A percentile compares a stretch with the other conserved stretches of the same genome.
Conservation (phyloP, 2,113 vertebrate genomes). For the Oreocharis arfaki region DNA sequence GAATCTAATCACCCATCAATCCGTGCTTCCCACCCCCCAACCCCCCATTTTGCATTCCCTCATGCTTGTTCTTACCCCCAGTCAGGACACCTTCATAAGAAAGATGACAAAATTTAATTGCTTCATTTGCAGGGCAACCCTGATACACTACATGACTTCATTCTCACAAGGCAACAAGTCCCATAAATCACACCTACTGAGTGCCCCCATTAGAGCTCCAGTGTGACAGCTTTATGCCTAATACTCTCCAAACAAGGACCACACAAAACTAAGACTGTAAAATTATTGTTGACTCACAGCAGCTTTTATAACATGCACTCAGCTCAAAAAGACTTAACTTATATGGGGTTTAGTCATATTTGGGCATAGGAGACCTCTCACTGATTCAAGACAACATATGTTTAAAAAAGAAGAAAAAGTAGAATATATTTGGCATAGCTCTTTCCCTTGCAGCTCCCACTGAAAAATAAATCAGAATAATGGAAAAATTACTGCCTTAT, state of each 20-base stretch:
- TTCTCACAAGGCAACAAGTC: not conserved
- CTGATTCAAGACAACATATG: constrained; percentile 13
- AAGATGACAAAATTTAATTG: constrained; percentile 13
- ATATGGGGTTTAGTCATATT: constrained; percentile 63
- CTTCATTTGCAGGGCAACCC: not conserved
- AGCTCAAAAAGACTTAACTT: constrained; percentile 59
- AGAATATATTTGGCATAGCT: not conserved
- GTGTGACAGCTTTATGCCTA: constrained; percentile 32
- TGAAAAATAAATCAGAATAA: not conserved
- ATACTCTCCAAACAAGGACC: constrained; percentile 63
- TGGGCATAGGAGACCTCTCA: constrained; percentile 56
- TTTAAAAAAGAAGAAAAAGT: not conserved
- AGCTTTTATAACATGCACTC: constrained; percentile 53
- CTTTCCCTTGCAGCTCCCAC: not conserved
- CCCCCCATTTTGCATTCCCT: not conserved
- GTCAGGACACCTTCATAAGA: not conserved
- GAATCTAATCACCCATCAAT: not conserved
- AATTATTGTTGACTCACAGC: constrained; percentile 62
- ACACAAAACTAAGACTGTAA: constrained; percentile 70
- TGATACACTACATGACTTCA: not conserved
- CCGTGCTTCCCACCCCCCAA: not conserved
- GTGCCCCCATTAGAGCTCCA: constrained; percentile 10
- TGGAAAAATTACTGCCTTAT: not conserved
- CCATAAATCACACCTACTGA: constrained; percentile 23
- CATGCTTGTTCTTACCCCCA: not conserved